Base-by-base conservation (phyloP, 2,113 vertebrate species). In the Dipodomys ordii region DNA sequence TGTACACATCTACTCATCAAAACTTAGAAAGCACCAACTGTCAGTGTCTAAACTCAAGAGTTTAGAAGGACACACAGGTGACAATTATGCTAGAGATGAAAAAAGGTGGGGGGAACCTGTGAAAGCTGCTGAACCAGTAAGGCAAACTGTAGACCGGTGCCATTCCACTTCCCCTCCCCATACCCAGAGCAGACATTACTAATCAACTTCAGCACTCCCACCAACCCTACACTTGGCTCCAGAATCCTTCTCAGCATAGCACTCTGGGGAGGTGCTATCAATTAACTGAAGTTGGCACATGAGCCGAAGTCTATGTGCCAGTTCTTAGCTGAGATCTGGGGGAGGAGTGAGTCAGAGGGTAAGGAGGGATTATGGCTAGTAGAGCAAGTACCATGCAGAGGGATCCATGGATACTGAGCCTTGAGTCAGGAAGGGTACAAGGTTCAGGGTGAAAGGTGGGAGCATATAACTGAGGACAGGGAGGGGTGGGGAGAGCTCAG, bases 271-370 rank as follows among this genome's bases (percentile, higher is more conserved):
- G 82, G 39, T 78, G 78, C 25, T 44, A 87, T 90, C 86, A 77
- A 79, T 94, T 78, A 92, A 30, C 49, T 49, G 53, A n/a, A 60
- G 67, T 10, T 88, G 93, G 93, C 84, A 84, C 39, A 69, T 1
- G 73, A 87, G 76, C 72, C 71, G n/a, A 69, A 79, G 46, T 49
- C 35, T 72, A 62, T 1, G 82, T 28, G 83, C 90, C 73, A 87
- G 62, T 78, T 89, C 84, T 94, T 4, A 89, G 60, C 92, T 62
- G 87, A 78, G 81, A 73, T 92, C 93, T 93, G 84, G 60, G 87
- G 90, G 57, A 87, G 85, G 88, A 62, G 27, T 83, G 87, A 91
- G 83, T 94, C 85, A 94, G 94, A 77, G 96, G 88, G 49, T 30
- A 22, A 30, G 35, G 65, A 39, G 5, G 49, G 44, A 67, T 35